phyloP scores from a whole-genome alignment of 1,140 invertebrate species.

The Habropoda laboriosa region DNA sequence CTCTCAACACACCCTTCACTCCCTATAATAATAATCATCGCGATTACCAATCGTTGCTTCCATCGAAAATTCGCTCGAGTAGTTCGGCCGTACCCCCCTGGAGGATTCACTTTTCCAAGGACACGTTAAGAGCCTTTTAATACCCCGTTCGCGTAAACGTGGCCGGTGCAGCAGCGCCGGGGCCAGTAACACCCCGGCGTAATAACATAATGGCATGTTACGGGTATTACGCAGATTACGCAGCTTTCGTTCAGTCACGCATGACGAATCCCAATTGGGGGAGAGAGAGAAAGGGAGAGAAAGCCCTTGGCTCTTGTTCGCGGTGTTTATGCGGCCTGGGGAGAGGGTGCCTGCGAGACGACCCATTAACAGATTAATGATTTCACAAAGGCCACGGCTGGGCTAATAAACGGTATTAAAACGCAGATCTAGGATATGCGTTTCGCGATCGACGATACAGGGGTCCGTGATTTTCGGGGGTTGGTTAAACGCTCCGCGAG shows the following conservation, averaged over 20 bases:
- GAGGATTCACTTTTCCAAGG: slow-evolving; percentile 41
- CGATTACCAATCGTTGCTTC: neutral
- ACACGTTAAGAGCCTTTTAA: slow-evolving; percentile 64
- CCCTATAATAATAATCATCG: neutral
- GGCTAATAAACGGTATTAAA: slow-evolving; percentile 49
- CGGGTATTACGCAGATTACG: slow-evolving; percentile 71
- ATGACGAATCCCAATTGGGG: slow-evolving; percentile 67
- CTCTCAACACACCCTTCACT: neutral
- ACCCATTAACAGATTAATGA: slow-evolving; percentile 75
- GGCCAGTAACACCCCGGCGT: slow-evolving; percentile 62
- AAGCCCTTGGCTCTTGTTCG: slow-evolving; percentile 36
- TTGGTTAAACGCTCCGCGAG: neutral
- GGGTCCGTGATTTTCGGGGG: neutral
- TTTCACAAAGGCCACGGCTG: slow-evolving; percentile 64
- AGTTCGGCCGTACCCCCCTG: neutral
- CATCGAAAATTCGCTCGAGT: neutral
- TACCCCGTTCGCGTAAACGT: slow-evolving; percentile 30
- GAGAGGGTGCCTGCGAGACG: neutral
- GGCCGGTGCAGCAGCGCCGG: neutral
- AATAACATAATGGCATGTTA: slow-evolving; percentile 73
- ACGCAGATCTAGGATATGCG: slow-evolving; percentile 3
- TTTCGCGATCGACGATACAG: no score
- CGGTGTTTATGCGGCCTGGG: slow-evolving; percentile 44
- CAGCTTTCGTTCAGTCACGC: slow-evolving; percentile 72
- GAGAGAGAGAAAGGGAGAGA: slow-evolving; percentile 2